A percentile compares a stretch with the other conserved stretches of the same genome.
These are phyloP conservation scores for Danio tinwini DNA, from an alignment of 2,797 vertebrate species.

Conservation along the genomic window DNA sequence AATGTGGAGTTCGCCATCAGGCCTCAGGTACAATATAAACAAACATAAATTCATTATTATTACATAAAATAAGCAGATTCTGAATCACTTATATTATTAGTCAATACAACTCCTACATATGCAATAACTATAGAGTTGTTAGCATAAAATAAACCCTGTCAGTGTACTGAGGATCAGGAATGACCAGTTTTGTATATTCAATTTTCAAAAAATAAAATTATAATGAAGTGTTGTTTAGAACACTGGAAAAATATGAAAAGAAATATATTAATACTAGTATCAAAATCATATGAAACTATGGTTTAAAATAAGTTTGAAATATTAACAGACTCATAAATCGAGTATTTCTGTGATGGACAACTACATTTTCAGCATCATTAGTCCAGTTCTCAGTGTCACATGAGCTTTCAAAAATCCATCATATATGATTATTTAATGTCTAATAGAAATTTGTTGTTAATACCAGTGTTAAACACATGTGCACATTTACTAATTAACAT, in stretches of 20 bases:
- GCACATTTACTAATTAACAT: too few species aligned
- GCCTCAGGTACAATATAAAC: neutral
- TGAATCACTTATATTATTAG: slow-evolving; percentile 9
- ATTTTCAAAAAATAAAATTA: neutral
- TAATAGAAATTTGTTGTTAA: too few species aligned
- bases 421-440: too few species aligned
- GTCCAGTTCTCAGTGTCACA: too few species aligned
- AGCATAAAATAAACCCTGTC: neutral
- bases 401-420: too few species aligned
- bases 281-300: too few species aligned
- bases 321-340: too few species aligned
- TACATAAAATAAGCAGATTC: neutral
- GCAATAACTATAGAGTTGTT: neutral
- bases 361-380: too few species aligned
- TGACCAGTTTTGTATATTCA: neutral
- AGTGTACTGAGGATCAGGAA: neutral
- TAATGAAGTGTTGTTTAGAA: neutral
- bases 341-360: too few species aligned
- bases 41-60: neutral
- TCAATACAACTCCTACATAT: slow-evolving; percentile 25
- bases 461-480: too few species aligned
- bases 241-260: neutral
- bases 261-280: too few species aligned
- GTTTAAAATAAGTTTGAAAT: too few species aligned
- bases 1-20: slow-evolving; percentile 61